A percentile compares a stretch with the other conserved stretches of the same genome.
Evolutionary conservation across 2,888 invertebrate genomes (phyloP).

Genomic region (Volucella inflata): DNA sequence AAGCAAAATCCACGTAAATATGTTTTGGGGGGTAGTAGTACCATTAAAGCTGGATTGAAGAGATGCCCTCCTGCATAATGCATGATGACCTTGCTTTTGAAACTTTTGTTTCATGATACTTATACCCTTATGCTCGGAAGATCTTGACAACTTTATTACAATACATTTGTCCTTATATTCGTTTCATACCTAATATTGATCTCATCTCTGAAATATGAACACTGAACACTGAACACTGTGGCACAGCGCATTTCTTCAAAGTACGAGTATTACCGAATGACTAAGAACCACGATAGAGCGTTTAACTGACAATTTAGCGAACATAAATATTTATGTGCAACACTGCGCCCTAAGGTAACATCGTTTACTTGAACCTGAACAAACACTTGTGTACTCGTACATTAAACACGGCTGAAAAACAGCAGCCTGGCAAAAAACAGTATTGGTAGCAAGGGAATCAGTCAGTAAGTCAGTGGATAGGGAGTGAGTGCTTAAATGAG

Average conservation of each 20-base stretch:
- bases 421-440: constrained; percentile 43
- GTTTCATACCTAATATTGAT: constrained; percentile 11
- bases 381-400: constrained; percentile 65
- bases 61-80: constrained; percentile 41
- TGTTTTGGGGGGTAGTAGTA: too few species aligned
- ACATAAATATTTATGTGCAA: constrained; percentile 73
- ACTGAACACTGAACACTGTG: constrained; percentile 2
- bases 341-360: constrained; percentile 71
- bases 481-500: too few species aligned
- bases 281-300: constrained; percentile 68
- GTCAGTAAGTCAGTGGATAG: background rate
- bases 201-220: too few species aligned
- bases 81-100: constrained; percentile 60
- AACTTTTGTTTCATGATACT: constrained; percentile 51
- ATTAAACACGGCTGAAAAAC: constrained; percentile 53
- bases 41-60: too few species aligned
- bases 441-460: constrained; percentile 55
- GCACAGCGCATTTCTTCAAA: constrained; percentile 48
- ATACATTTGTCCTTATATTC: constrained; percentile 22
- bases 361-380: constrained; percentile 68
- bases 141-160: constrained; percentile 34
- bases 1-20: too few species aligned
- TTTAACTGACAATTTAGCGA: constrained; percentile 74
- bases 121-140: constrained; percentile 30
- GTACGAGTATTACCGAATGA: constrained; percentile 56